Evolutionary conservation across 2,113 vertebrate genomes (phyloP).

Genomic region (Myrmecophaga tridactyla): DNA sequence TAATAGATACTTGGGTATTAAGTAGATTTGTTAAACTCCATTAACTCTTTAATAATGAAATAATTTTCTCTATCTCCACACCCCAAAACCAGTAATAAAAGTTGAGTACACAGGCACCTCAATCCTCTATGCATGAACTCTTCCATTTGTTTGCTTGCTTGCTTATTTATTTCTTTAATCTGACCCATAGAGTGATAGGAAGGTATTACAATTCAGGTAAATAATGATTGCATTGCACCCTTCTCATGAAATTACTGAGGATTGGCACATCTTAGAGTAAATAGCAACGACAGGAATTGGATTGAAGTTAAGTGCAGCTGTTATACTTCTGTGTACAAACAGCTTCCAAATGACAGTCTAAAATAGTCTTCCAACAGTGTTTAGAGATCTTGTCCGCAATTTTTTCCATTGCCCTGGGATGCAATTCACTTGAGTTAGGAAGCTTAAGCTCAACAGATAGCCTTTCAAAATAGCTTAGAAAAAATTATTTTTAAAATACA

Average conservation of each 20-base stretch:
- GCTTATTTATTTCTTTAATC: neutral
- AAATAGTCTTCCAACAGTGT: slow-evolving; percentile 12
- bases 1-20: neutral
- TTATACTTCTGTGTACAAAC: neutral
- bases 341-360: slow-evolving; percentile 5
- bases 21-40: neutral
- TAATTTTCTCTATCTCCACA: neutral
- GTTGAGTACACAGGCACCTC: neutral
- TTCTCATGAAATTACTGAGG: slow-evolving; percentile 27
- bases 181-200: neutral
- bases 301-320: slow-evolving; percentile 24
- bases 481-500: slow-evolving; percentile 52
- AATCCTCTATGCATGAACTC: neutral
- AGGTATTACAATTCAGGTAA: slow-evolving; percentile 1
- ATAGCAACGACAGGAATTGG: slow-evolving; percentile 16
- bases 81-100: neutral
- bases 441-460: neutral
- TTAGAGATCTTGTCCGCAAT: neutral
- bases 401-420: slow-evolving; percentile 33
- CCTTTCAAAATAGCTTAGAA: slow-evolving; percentile 32
- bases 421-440: slow-evolving; percentile 37
- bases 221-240: slow-evolving; percentile 33
- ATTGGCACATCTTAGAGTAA: slow-evolving; percentile 35
- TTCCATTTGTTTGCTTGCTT: slow-evolving; percentile 12
- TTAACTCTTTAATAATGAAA: slow-evolving; percentile 12